Evolutionary conservation across 92 coral and sea anemone species (phyloP).

Genomic region (Palythoa grandis): DNA sequence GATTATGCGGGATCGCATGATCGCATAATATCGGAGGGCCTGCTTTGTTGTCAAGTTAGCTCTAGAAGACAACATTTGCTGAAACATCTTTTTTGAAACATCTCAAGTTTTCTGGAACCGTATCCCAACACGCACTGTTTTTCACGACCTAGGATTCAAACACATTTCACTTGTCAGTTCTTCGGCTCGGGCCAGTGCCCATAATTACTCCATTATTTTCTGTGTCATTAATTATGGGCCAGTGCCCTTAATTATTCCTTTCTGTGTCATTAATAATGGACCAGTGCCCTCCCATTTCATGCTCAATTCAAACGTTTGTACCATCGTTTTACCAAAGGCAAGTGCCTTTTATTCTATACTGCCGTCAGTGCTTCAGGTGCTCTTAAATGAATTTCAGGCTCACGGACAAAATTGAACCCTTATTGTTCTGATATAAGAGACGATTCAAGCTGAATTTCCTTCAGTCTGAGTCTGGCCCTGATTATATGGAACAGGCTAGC

Average conservation of each 20-base stretch:
- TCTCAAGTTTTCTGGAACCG: not conserved
- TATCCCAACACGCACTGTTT: not conserved
- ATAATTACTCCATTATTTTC: not conserved
- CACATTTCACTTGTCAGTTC: not conserved
- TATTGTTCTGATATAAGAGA: too few relatives aligned
- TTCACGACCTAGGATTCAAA: not conserved
- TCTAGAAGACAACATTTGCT: not conserved
- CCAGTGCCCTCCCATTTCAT: not conserved
- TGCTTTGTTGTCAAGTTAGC: too few relatives aligned
- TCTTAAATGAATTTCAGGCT: not conserved
- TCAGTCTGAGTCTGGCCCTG: too few relatives aligned
- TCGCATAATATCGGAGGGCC: too few relatives aligned
- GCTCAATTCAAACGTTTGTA: not conserved
- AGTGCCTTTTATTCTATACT: not conserved
- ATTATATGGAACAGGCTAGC: too few relatives aligned
- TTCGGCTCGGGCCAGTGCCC: not conserved
- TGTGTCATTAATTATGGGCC: not conserved
- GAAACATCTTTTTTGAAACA: conserved; percentile 27
- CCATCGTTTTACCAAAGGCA: not conserved
- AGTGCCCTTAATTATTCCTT: too few relatives aligned
- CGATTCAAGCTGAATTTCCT: too few relatives aligned
- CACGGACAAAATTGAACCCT: not conserved
- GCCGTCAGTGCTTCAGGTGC: not conserved
- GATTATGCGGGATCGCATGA: too few relatives aligned
- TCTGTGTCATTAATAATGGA: too few relatives aligned